Evolutionary conservation across 1,140 invertebrate species (phyloP), one percentile per base, ranked within the genome.

Genomic region (Drosophila sturtevanti): DNA sequence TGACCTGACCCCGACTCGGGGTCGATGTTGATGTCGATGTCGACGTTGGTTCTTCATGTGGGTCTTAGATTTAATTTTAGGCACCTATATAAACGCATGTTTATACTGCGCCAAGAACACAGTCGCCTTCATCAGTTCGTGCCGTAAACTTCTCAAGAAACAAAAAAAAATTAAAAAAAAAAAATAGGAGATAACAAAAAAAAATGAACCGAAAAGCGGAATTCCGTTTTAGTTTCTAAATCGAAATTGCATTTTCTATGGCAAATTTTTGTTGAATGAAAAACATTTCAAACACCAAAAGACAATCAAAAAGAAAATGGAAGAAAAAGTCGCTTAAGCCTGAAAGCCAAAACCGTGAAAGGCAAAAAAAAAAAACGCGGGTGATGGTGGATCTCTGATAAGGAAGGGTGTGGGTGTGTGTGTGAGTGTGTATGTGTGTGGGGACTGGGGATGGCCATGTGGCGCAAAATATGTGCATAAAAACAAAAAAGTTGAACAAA

Each of bases 381-480:
- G 51, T 44, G 18, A 14, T 38, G 54, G 48, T 21, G 63, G 55
- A 52, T 18, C 27, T 1, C 34, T 41, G 62, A 55, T 9, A 37
- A 24, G 65, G 52, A 38, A 48, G 58, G 48, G 37, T 27, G 48
- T 22, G 51, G 51, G 27, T 3, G 27, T 3, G 7, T 4, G 27
- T 31, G 24, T 24, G 4, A 2, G 24, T 24, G 24, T 24, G 4
- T 24, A 24, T 41, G 64, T 64, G 21, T 35, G 35, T 56, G 18
- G 27, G 35, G 65, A 31, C 73, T 68, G 65, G 27, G 37, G 72
- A 52, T 69, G 81, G 82, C 82, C 82, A 87, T 87, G 82, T 87
- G 82, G 82, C 72, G 82, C 82, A 89, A 86, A 86, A 82, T 89
- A 87, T 86, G 82, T 84, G 82, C 82, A 86, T 82, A 86, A 87